Evolutionary conservation across 2,888 invertebrate species (phyloP), one percentile per base, ranked within the genome.

Genomic region (Idaea biselata): DNA sequence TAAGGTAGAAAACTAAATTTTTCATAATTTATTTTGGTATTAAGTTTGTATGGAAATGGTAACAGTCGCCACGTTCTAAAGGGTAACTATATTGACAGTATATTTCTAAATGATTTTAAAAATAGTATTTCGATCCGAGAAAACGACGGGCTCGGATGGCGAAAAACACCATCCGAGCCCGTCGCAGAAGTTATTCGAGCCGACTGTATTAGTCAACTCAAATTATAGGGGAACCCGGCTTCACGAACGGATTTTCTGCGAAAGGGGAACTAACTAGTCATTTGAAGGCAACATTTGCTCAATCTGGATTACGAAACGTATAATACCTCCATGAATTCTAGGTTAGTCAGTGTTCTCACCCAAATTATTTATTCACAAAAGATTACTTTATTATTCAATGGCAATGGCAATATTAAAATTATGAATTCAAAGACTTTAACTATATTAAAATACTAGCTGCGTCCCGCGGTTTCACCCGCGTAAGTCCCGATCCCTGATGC

Each of bases 271-370:
- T 8, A 44, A 44, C 8, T 11, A 44, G 44, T 44, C 44, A 44
- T 44, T 44, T 44, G 14, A 14, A 44, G 14, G 44, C 44, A 44
- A 8, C 44, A 11, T 0, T 44, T 44, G 44, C 44, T 44, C 44
- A 44, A 44, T 44, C 44, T 7, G 44, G 44, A 44, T 44, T 44
- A 44, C 14, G 44, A 44, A 44, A 44, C 14, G 44, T 44, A 8
- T 55, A 68, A 68, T 65, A 65, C 58, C 60, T 66, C 63, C 65
- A 61, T 58, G 66, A 68, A 71, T 55, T 66, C 61, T 64, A 11
- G 44, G 44, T 14, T 14, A 44, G 44, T 44, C 33, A 11, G 33
- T 3, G 8, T 3, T 14, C 11, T 44, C 44, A 1, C 5, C 5
- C 44, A 44, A 14, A 44, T 44, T 44, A 5, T 44, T 14, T 8